phyloP scores from a whole-genome alignment of 1,140 invertebrate genomes.

The Campodea augens region DNA sequence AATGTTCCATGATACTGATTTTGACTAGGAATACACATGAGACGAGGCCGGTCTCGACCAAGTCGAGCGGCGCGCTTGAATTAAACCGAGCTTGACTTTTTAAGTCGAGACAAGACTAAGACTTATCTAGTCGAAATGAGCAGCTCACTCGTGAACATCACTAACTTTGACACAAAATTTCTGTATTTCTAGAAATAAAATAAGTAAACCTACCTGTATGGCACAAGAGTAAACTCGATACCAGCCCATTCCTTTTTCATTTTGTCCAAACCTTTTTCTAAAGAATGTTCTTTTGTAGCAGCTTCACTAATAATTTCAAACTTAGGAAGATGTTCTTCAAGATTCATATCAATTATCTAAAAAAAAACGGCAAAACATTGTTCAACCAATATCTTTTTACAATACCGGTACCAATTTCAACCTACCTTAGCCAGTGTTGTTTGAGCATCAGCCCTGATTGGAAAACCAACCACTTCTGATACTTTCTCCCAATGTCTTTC shows the following conservation, averaged over 20 bases:
- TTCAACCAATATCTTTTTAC: no score
- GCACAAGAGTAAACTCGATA: slow-evolving; percentile 55
- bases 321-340: slow-evolving; percentile 74
- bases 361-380: not conserved
- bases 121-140: no score
- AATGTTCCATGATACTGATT: no score
- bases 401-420: no score
- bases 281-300: slow-evolving; percentile 83
- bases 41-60: no score
- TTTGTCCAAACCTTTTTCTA: slow-evolving; percentile 71
- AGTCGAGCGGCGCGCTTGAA: no score
- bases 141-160: no score
- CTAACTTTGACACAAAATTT: no score
- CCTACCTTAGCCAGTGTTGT: slow-evolving; percentile 55
- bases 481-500: slow-evolving; percentile 89
- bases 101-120: no score
- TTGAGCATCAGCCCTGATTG: slow-evolving; percentile 65
- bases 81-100: no score
- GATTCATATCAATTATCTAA: slow-evolving; percentile 69
- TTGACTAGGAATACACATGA: no score
- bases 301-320: slow-evolving; percentile 87
- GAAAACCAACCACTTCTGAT: slow-evolving; percentile 85
- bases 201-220: slow-evolving; percentile 27
- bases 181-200: no score
- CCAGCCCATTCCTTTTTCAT: slow-evolving; percentile 88